Evolutionary conservation across 2,113 vertebrate species (phyloP), one percentile per base, ranked within the genome.

Genomic region (Cinclus cinclus): DNA sequence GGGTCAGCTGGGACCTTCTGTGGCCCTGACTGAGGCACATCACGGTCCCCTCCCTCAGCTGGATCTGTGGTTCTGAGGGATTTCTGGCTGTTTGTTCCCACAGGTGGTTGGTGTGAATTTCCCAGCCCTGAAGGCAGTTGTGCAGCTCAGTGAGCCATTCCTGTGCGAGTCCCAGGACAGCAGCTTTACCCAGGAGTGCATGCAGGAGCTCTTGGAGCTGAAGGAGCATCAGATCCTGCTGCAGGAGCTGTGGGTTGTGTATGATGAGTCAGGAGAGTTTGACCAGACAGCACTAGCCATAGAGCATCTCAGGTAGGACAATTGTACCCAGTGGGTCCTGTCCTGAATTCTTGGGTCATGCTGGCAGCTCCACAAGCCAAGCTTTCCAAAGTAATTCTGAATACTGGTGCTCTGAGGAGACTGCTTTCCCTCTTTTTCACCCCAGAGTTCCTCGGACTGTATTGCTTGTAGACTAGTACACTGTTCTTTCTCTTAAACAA

Each of bases 201-300:
- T 99, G 97, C 97, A 81, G 20, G 96, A 98, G 31, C 97, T 99
- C 33, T 93, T 99, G 56, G 98, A 98, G 49, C 98, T 98, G 74
- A 99, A 99, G 47, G 97, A 98, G 20, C 92, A 95, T 67, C 97
- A 77, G 94, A 94, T 99, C 44, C 98, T 98, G 1, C 97, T 99
- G 84, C 98, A 98, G 93, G 98, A 99, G 91, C 97, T 99, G 22
- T 98, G 98, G 75, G 98, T 99, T 59, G 98, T 99, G 11, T 99
- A 98, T 16, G 98, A 99, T 5, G 98, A 98, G 41, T 99, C 99
- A 1, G 99, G 98, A 55, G 98, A 98, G 41, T 98, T 99, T 81
- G 99, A 99, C 88, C 98, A 99, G 96, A 99, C 99, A 0, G 99
- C 99, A 6, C 97, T 99, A 4, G 98, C 98, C 3, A 52, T 99